Evolutionary conservation across 2,888 invertebrate species (phyloP).

Genomic region (Scrobipalpa atriplicella): DNA sequence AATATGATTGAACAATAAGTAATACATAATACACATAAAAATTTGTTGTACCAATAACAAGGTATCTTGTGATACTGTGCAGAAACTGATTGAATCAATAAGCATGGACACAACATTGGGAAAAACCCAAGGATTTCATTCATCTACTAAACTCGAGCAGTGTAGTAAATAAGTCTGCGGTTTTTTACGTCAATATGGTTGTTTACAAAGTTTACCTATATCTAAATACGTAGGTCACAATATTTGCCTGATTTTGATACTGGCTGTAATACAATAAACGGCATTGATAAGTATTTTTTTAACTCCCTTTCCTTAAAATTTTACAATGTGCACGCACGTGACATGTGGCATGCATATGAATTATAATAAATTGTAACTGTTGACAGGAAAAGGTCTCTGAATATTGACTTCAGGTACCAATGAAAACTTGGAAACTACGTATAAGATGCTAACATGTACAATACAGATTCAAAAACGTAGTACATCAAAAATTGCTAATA

Average conservation of each 20-base stretch:
- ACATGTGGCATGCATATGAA: not conserved
- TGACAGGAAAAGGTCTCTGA: not conserved
- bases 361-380: not conserved
- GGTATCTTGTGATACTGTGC: not conserved
- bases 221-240: not conserved
- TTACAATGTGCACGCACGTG: not conserved
- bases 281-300: not conserved
- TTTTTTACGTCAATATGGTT: constrained; percentile 39
- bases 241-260: not conserved
- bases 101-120: constrained; percentile 39
- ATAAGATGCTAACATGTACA: not conserved
- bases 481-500: not conserved
- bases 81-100: not conserved
- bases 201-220: not conserved
- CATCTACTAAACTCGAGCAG: constrained; percentile 45
- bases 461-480: too few species aligned
- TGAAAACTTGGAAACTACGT: not conserved
- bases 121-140: constrained; percentile 70
- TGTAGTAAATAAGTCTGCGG: constrained; percentile 55
- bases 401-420: not conserved
- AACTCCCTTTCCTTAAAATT: not conserved
- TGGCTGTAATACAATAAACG: too few species aligned
- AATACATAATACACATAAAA: too few species aligned
- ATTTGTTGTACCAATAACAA: not conserved
- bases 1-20: too few species aligned